phyloP scores from a whole-genome alignment of 1,140 invertebrate genomes.

The Neocloeon triangulifer region DNA sequence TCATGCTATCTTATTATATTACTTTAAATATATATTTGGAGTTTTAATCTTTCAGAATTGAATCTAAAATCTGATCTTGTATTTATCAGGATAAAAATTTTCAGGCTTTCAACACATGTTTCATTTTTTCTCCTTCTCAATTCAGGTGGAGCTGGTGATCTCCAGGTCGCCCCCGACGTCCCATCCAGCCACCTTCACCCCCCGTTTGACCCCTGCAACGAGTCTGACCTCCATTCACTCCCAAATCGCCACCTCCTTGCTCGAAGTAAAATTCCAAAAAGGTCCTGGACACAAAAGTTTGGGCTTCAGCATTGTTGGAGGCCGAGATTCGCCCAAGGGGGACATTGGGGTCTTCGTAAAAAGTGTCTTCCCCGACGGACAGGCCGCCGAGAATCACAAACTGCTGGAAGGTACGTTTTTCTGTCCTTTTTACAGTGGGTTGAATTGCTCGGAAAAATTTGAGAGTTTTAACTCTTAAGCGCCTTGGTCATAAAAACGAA shows the following conservation, averaged over 20 bases:
- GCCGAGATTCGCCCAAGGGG: conserved; percentile 68
- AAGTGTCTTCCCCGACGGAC: conserved; percentile 65
- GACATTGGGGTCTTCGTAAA: conserved; percentile 78
- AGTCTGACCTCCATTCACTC: conserved; percentile 30
- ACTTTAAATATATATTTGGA: too few species aligned
- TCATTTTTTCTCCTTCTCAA: too few species aligned
- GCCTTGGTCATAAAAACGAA: background rate
- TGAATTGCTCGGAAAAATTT: too few species aligned
- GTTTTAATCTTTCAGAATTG: too few species aligned
- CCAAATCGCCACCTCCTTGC: conserved; percentile 39
- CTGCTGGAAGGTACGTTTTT: conserved; percentile 50
- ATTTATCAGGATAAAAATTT: too few species aligned
- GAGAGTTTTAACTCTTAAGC: background rate
- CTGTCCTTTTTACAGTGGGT: background rate
- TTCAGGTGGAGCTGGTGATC: conserved; percentile 5
- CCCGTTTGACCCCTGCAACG: conserved; percentile 33
- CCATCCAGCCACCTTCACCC: conserved; percentile 7
- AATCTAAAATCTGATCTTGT: too few species aligned
- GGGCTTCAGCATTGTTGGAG: conserved; percentile 81
- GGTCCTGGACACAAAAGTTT: conserved; percentile 63
- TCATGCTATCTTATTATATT: too few species aligned
- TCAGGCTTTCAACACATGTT: too few species aligned
- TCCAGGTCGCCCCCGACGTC: background rate
- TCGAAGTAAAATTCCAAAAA: conserved; percentile 59
- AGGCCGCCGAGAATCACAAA: conserved; percentile 64